Conservation (phyloP, 2,888 invertebrate species). For the Lepidocyrtoides sp. region DNA sequence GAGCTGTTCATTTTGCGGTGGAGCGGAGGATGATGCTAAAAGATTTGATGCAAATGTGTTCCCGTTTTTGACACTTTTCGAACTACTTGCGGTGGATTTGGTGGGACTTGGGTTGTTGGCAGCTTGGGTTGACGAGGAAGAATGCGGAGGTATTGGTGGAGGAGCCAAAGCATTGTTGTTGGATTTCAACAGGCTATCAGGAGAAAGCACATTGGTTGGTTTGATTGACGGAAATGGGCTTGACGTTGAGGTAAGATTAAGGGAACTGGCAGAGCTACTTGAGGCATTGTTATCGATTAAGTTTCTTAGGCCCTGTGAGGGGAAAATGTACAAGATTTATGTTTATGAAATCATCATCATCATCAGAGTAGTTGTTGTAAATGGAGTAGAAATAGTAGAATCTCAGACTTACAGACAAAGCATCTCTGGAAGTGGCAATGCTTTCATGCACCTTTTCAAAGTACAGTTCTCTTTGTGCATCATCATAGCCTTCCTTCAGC, state of each 20-base stretch:
- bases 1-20: slow-evolving; percentile 46
- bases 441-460: slow-evolving; percentile 84
- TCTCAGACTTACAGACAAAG: slow-evolving; percentile 83
- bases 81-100: slow-evolving; percentile 48
- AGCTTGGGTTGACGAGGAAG: not conserved
- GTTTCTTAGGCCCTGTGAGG: slow-evolving; percentile 82
- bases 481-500: slow-evolving; percentile 83
- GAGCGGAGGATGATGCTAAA: not conserved
- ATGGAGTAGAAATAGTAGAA: no score
- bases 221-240: slow-evolving; percentile 71
- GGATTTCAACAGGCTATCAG: slow-evolving; percentile 48
- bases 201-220: slow-evolving; percentile 65
- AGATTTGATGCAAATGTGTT: slow-evolving; percentile 24
- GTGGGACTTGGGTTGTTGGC: slow-evolving; percentile 32
- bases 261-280: slow-evolving; percentile 57
- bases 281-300: slow-evolving; percentile 84
- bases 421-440: slow-evolving; percentile 84
- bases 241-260: slow-evolving; percentile 40
- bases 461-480: slow-evolving; percentile 83
- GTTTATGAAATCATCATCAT: no score
- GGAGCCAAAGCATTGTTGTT: slow-evolving; percentile 15
- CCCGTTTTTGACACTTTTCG: slow-evolving; percentile 42
- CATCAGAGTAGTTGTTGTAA: not conserved
- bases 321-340: no score
- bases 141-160: slow-evolving; percentile 21